These are phyloP conservation scores for Diachasma alloeum DNA, from an alignment of 1,140 invertebrate species.

Conservation along the genomic window DNA sequence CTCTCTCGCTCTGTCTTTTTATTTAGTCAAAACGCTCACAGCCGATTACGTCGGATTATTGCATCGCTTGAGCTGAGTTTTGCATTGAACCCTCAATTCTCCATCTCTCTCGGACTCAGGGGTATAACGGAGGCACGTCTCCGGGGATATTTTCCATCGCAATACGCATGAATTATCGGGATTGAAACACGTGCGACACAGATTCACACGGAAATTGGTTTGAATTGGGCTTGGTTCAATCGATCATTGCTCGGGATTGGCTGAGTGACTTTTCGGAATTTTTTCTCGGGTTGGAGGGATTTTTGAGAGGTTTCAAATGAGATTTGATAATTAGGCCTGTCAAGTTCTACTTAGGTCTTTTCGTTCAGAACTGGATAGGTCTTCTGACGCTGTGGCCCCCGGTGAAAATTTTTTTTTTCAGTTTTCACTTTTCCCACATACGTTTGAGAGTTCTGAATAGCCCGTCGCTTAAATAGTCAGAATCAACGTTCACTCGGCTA, in stretches of 20 bases:
- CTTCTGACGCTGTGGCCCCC: too few species aligned
- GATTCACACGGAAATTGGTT: conserved; percentile 6
- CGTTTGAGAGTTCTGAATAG: too few species aligned
- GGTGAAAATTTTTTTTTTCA: too few species aligned
- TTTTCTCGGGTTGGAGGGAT: not conserved
- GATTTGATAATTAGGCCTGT: too few species aligned
- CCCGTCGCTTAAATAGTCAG: too few species aligned
- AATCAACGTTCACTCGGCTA: too few species aligned
- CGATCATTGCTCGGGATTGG: not conserved
- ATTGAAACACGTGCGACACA: not conserved
- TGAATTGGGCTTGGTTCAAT: not conserved
- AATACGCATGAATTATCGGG: not conserved
- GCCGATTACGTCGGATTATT: not conserved
- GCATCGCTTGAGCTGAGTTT: not conserved
- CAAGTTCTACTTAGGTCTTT: too few species aligned
- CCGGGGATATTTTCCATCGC: not conserved
- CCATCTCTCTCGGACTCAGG: not conserved
- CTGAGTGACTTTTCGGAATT: not conserved
- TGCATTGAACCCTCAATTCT: not conserved
- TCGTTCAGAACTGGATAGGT: too few species aligned
- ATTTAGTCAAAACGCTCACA: not conserved
- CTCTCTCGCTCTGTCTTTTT: not conserved
- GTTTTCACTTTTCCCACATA: too few species aligned
- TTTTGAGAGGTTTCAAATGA: not conserved
- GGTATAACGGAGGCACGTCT: not conserved